Conservation (phyloP, 2,113 vertebrate species). For the Cynocephalus volans region DNA sequence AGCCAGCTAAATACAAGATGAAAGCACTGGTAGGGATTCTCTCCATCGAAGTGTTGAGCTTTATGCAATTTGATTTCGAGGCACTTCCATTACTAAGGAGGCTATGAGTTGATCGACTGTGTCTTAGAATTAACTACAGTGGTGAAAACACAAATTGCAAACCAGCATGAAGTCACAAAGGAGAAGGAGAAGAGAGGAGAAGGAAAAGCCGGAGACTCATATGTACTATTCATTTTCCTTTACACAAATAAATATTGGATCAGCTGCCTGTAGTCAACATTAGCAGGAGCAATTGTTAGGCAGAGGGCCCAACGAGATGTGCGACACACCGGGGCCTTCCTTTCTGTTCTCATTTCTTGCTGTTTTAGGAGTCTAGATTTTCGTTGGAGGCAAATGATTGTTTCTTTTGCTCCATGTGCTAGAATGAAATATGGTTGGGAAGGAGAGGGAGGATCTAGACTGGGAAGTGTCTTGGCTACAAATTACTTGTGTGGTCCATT, state of each 20-base stretch:
- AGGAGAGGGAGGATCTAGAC: neutral
- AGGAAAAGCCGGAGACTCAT: slow-evolving; percentile 32
- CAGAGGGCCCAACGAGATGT: slow-evolving; percentile 45
- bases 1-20: slow-evolving; percentile 67
- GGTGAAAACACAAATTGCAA: slow-evolving; percentile 82
- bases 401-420: neutral
- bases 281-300: neutral
- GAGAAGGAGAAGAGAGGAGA: slow-evolving; percentile 51
- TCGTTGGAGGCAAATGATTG: neutral
- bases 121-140: slow-evolving; percentile 83
- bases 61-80: slow-evolving; percentile 69
- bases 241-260: slow-evolving; percentile 7
- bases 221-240: slow-evolving; percentile 57
- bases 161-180: slow-evolving; percentile 83
- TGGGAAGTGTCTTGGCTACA: neutral
- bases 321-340: neutral
- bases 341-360: slow-evolving; percentile 48
- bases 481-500: neutral
- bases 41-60: slow-evolving; percentile 67
- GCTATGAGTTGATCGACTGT: slow-evolving; percentile 82
- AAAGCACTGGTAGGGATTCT: slow-evolving; percentile 63
- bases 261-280: neutral
- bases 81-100: slow-evolving; percentile 74
- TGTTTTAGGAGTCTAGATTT: slow-evolving; percentile 37
- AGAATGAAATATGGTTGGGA: slow-evolving; percentile 7